These are phyloP conservation scores for Schizotus pectinicornis DNA, from an alignment of 2,888 invertebrate genomes.

Conservation along the genomic window DNA sequence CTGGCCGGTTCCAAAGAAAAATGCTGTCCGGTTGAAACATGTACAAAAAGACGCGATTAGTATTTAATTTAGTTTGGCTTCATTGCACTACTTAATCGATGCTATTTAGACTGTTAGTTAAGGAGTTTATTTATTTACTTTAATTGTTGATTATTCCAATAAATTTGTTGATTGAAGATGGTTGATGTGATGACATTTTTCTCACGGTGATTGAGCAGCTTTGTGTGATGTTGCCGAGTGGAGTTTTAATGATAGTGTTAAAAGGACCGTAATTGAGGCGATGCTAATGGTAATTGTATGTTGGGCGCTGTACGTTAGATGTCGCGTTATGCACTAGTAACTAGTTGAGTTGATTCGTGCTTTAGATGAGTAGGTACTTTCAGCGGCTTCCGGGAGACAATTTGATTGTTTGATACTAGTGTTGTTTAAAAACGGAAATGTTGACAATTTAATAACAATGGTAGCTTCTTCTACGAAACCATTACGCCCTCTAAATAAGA, in stretches of 20 bases:
- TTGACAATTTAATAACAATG: too few relatives aligned
- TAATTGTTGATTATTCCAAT: background rate
- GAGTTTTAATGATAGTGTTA: too few relatives aligned
- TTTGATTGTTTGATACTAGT: too few relatives aligned
- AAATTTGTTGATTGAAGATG: background rate
- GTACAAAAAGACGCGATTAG: background rate
- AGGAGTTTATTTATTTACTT: background rate
- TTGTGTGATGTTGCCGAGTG: too few relatives aligned
- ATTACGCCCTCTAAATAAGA: too few relatives aligned
- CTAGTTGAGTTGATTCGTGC: too few relatives aligned
- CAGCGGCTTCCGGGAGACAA: too few relatives aligned
- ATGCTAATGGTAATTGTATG: conserved; percentile 18
- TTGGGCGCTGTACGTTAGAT: conserved; percentile 2
- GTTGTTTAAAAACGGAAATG: too few relatives aligned
- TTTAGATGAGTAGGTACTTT: too few relatives aligned
- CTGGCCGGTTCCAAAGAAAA: conserved; percentile 17
- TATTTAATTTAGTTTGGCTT: background rate
- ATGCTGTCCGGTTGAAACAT: background rate
- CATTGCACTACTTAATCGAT: background rate
- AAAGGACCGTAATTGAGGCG: background rate
- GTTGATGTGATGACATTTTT: background rate
- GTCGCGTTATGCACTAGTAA: conserved; percentile 13
- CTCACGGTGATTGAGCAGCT: too few relatives aligned
- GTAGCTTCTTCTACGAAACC: too few relatives aligned
- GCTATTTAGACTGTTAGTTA: background rate